Conservation (phyloP, 2,113 vertebrate species). For the Myodes glareolus region DNA sequence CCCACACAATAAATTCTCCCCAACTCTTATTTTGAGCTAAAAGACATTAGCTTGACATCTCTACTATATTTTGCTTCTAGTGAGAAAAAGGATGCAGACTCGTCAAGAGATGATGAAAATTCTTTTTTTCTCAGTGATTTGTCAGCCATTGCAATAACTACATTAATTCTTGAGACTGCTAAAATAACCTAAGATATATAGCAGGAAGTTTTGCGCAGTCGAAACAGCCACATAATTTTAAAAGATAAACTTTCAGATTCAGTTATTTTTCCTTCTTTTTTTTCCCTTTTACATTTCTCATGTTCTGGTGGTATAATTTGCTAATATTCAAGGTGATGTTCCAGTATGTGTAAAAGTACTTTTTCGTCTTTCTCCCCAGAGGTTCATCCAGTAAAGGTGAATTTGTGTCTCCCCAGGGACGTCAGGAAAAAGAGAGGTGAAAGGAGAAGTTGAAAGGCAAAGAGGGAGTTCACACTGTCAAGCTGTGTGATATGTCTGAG, state of each 20-base stretch:
- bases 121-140: slow-evolving; percentile 45
- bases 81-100: slow-evolving; percentile 7
- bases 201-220: slow-evolving; percentile 44
- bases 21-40: slow-evolving; percentile 14
- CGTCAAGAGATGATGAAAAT: slow-evolving; percentile 46
- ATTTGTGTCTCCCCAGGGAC: slow-evolving; percentile 72
- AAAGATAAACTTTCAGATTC: slow-evolving; percentile 52
- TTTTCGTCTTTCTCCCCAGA: slow-evolving; percentile 45
- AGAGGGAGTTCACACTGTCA: slow-evolving; percentile 75
- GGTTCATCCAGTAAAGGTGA: slow-evolving; percentile 58
- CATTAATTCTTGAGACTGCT: slow-evolving; percentile 59
- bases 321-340: slow-evolving; percentile 51
- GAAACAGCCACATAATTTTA: slow-evolving; percentile 58
- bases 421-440: slow-evolving; percentile 60
- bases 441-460: slow-evolving; percentile 75
- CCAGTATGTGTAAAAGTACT: slow-evolving; percentile 52
- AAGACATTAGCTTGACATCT: slow-evolving; percentile 5
- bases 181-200: slow-evolving; percentile 65
- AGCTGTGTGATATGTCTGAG: slow-evolving; percentile 50
- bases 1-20: neutral
- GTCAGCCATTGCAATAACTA: slow-evolving; percentile 37
- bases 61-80: slow-evolving; percentile 32
- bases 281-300: slow-evolving; percentile 44
- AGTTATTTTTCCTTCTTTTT: neutral
- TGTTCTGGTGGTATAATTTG: slow-evolving; percentile 58